Evolutionary conservation across 2,888 invertebrate species (phyloP), one percentile per base, ranked within the genome.

Genomic region (Neoscelio sp.): DNA sequence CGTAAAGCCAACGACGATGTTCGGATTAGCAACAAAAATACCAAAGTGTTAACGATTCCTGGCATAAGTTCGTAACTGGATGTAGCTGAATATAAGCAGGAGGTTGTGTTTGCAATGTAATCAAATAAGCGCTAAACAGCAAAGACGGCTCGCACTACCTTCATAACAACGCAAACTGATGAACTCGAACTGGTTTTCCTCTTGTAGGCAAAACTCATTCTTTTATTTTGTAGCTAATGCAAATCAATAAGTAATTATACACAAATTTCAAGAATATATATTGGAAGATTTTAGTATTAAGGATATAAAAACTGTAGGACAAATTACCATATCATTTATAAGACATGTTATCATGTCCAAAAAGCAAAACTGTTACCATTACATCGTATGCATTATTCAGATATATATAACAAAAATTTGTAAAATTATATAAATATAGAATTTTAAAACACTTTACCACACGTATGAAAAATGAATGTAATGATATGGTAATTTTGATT

Each of bases 101-200:
- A n/a, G n/a, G n/a, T n/a, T n/a, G 76, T 87, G 82, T 89, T 89
- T 86, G 83, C 85, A 82, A 78, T 85, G 85, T 86, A 87, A 89
- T 88, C 87, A 87, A 83, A 78, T 85, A 85, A 81, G 78, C 84
- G 89, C 87, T 88, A 88, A 89, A 85, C 82, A 84, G 85, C 84
- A 83, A 80, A 85, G 84, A 80, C 83, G 84, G 80, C 83, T 89
- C 88, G 82, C 89, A 89, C 89, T 84, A 87, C 74, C 83, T 80
- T 80, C 88, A 89, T 90, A 89, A 89, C 87, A 68, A 87, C 87
- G 73, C 77, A 80, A 82, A 80, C 68, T 82, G 77, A 78, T 67
- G 75, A 80, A 71, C 75, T 79, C 54, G 58, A 52, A 64, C 81
- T 80, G 81, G 58, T 68, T 70, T 62, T 18, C n/a, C n/a, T n/a